These are phyloP conservation scores for Atractosteus spatula DNA, from an alignment of 2,113 vertebrate species.

Conservation along the genomic window DNA sequence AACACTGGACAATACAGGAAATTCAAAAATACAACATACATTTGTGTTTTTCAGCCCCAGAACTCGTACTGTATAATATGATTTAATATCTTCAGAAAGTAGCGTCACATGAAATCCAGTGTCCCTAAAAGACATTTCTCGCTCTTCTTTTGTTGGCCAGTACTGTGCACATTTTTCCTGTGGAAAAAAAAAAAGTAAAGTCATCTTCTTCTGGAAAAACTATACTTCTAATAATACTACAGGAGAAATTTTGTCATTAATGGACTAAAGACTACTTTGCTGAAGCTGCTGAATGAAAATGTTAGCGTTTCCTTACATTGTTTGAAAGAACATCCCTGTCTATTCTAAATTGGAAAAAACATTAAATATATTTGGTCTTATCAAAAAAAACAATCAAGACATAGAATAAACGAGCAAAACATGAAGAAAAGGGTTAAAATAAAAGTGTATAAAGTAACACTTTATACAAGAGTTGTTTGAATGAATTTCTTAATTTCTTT, in stretches of 20 bases:
- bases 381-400: neutral
- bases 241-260: too few relatives aligned
- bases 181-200: conserved; percentile 27
- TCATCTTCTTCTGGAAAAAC: neutral
- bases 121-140: conserved; percentile 84
- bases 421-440: neutral
- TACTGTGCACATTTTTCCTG: conserved; percentile 98
- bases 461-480: too few relatives aligned
- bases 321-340: too few relatives aligned
- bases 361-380: too few relatives aligned
- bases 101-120: conserved; percentile 86
- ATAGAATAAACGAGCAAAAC: neutral
- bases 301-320: too few relatives aligned
- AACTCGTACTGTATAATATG: conserved; percentile 85
- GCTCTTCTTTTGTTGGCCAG: conserved; percentile 85
- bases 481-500: too few relatives aligned
- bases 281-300: too few relatives aligned
- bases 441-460: neutral
- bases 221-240: too few relatives aligned
- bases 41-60: conserved; percentile 84
- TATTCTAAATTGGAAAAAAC: too few relatives aligned
- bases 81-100: conserved; percentile 86
- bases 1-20: neutral
- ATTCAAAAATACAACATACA: conserved; percentile 62
- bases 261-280: too few relatives aligned